These are phyloP conservation scores for Tenebrio molitor DNA, from an alignment of 1,140 invertebrate species.

Conservation along the genomic window DNA sequence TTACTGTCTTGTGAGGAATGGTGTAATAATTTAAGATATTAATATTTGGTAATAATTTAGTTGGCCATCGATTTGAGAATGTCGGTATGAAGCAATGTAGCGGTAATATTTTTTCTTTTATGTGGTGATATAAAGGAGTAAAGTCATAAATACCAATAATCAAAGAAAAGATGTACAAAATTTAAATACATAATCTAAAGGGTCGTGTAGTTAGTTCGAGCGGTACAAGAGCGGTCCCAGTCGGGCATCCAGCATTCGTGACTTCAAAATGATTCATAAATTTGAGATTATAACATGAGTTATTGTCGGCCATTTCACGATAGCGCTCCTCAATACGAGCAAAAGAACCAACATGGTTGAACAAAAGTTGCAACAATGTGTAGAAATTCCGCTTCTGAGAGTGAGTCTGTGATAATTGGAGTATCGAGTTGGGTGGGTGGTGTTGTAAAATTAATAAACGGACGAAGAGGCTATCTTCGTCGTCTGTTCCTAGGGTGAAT, in stretches of 20 bases:
- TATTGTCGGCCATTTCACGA: slow-evolving; percentile 55
- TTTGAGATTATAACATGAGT: slow-evolving; percentile 58
- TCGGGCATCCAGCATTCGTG: slow-evolving; percentile 54
- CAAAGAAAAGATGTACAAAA: slow-evolving; percentile 55
- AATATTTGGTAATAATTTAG: slow-evolving; percentile 46
- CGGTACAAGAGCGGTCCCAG: slow-evolving; percentile 47
- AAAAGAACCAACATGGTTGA: slow-evolving; percentile 36
- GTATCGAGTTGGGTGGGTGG: not conserved
- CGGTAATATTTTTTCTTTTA: slow-evolving; percentile 36
- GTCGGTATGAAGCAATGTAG: slow-evolving; percentile 40
- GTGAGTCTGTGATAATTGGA: not conserved
- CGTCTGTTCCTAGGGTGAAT: slow-evolving; percentile 12
- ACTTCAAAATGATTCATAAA: slow-evolving; percentile 57
- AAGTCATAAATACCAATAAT: slow-evolving; percentile 53
- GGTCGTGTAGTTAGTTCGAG: slow-evolving; percentile 51
- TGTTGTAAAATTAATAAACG: slow-evolving; percentile 16
- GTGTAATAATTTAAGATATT: slow-evolving; percentile 31
- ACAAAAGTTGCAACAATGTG: slow-evolving; percentile 40
- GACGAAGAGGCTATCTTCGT: slow-evolving; percentile 11
- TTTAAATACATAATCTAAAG: slow-evolving; percentile 57
- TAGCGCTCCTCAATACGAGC: slow-evolving; percentile 47
- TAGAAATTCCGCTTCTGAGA: slow-evolving; percentile 5
- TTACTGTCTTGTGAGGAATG: slow-evolving; percentile 33
- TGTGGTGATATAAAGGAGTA: slow-evolving; percentile 39
- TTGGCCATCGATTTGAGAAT: slow-evolving; percentile 46